phyloP scores from a whole-genome alignment of 2,888 invertebrate species.

The Phlogophora meticulosa region DNA sequence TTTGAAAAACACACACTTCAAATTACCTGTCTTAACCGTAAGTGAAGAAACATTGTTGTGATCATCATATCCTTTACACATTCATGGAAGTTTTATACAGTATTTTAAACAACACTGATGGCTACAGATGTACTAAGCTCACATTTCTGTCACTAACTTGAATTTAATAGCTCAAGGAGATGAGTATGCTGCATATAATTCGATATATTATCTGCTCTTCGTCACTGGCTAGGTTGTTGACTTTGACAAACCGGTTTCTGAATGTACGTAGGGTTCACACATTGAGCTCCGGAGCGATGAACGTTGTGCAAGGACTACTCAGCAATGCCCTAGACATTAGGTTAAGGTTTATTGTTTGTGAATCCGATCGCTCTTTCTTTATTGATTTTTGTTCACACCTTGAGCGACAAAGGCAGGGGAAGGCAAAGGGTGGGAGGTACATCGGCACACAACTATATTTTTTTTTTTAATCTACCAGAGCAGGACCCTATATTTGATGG shows the following conservation, averaged over 20 bases:
- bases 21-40: background rate
- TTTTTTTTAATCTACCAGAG: too few species aligned
- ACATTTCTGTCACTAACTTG: background rate
- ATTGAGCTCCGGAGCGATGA: constrained; percentile 42
- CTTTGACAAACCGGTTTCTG: constrained; percentile 46
- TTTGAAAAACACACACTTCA: background rate
- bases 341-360: constrained; percentile 2
- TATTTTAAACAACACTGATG: background rate
- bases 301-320: constrained; percentile 38
- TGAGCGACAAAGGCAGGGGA: too few species aligned
- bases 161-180: constrained; percentile 11
- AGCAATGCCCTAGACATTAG: constrained; percentile 30
- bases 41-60: background rate
- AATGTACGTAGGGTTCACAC: constrained; percentile 34
- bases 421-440: too few species aligned
- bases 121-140: background rate
- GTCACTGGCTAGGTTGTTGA: constrained; percentile 44
- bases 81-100: background rate
- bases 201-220: background rate
- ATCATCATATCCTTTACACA: background rate
- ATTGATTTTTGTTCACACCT: constrained; percentile 1
- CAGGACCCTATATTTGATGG: too few species aligned
- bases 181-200: constrained; percentile 20
- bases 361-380: background rate
- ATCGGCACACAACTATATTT: too few species aligned